phyloP scores from a whole-genome alignment of 2,797 vertebrate species.

The Xiphophorus birchmanni region DNA sequence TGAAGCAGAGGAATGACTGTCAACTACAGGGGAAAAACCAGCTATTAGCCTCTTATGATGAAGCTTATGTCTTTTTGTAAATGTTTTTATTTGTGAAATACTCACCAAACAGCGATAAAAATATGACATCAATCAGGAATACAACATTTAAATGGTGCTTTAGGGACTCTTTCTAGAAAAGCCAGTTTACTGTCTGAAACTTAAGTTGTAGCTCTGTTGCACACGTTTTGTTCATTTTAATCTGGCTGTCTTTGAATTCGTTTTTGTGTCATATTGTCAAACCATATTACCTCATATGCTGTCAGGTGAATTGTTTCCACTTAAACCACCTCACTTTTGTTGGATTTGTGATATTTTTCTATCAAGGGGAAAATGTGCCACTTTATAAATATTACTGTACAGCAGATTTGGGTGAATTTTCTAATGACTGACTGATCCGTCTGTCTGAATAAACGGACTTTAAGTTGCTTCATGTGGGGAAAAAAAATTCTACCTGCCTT shows the following conservation, averaged over 20 bases:
- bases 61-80: background rate
- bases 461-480: background rate
- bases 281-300: slow-evolving; percentile 7
- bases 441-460: background rate
- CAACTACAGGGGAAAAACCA: background rate
- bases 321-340: slow-evolving; percentile 13
- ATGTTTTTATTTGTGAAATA: background rate
- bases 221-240: slow-evolving; percentile 14
- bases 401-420: slow-evolving; percentile 13
- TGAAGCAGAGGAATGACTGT: slow-evolving; percentile 64
- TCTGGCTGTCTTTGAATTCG: slow-evolving; percentile 73
- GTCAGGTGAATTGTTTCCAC: background rate
- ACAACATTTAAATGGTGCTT: slow-evolving; percentile 2
- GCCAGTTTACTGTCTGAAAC: slow-evolving; percentile 15
- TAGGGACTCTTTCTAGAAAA: slow-evolving; percentile 1
- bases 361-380: background rate
- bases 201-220: background rate
- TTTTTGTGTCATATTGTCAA: slow-evolving; percentile 23
- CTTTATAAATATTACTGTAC: slow-evolving; percentile 27
- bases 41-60: background rate
- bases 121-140: background rate
- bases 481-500: background rate
- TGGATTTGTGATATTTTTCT: slow-evolving; percentile 18
- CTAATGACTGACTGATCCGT: slow-evolving; percentile 13
- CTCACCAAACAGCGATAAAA: background rate